Base-by-base conservation (phyloP, 2,888 invertebrate genomes). In the Nomada hirtipes region DNA sequence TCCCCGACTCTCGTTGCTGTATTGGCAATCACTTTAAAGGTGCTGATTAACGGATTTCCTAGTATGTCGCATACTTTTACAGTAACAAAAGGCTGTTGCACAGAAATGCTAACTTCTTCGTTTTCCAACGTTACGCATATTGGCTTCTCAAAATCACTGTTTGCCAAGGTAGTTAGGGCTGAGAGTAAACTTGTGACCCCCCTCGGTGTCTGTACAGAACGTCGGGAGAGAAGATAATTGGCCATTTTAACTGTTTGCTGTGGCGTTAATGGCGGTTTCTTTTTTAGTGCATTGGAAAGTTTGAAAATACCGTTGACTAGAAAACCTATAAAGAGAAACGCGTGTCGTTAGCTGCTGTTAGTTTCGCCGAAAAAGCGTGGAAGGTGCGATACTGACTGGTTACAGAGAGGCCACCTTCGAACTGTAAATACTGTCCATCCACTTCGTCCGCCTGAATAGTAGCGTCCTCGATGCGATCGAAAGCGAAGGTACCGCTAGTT, bases 381-480 rank as follows among this genome's bases (percentile, higher is more conserved):
- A 13, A 7, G 2, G 55, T 13, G 23, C 7, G 13, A 44, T 9
- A 88, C 92, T 82, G 87, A 94, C 93, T 92, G 18, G 98, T 98
- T 63, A 97, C 96, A 2, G 97, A 97, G 69, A 98, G 95, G 11
- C 98, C 98, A 47, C 98, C 98, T 93, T 99, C 99, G 94, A 98
- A 99, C 94, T 99, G 97, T 82, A 98, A 94, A 89, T 97, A 96
- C 90, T 96, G 96, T 15, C 97, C 97, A 94, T 99, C 98, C 4
- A 98, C 97, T 95, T 99, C 99, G 94, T 99, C 99, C 2, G 99
- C 99, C 91, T 99, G 98, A 3, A 98, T 97, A 79, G 99, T 95
- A n/a, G 98, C 97, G 92, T 98, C 98, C 94, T 98, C 98, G 36
- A 98, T 96, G 72, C 97, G 96, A 79, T 97, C 96, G 60, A 96